phyloP scores from a whole-genome alignment of 2,888 invertebrate species.

The Craniophora ligustri region DNA sequence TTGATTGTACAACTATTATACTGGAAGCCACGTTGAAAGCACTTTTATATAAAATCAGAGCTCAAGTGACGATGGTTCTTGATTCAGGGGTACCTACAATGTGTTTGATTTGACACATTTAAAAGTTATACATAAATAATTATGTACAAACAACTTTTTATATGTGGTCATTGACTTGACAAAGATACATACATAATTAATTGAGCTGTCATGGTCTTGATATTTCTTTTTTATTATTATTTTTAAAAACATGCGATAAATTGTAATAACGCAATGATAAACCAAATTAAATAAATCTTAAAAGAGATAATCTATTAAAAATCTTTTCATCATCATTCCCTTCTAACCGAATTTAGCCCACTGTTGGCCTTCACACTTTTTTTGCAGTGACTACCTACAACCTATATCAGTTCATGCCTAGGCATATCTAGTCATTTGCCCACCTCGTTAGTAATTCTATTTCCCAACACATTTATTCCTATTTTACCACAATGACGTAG shows the following conservation, averaged over 20 bases:
- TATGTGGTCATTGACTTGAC: slow-evolving; percentile 58
- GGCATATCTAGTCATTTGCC: no score
- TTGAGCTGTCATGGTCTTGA: slow-evolving; percentile 46
- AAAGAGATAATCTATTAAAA: no score
- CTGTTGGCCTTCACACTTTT: no score
- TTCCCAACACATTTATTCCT: not conserved
- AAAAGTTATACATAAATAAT: slow-evolving; percentile 30
- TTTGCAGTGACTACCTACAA: no score
- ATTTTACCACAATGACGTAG: no score
- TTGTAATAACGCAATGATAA: no score
- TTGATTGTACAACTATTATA: not conserved
- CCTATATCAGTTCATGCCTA: no score
- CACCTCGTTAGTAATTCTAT: not conserved
- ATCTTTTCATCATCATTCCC: no score
- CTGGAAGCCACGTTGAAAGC: not conserved
- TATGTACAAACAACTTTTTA: slow-evolving; percentile 47
- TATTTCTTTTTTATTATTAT: slow-evolving; percentile 33
- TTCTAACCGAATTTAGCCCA: no score
- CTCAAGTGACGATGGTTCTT: slow-evolving; percentile 5
- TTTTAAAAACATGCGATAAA: slow-evolving; percentile 6
- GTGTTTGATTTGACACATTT: slow-evolving; percentile 25
- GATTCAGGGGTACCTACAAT: not conserved
- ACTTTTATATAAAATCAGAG: not conserved
- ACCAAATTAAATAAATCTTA: no score
- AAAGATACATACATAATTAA: slow-evolving; percentile 46